Evolutionary conservation across 2,797 vertebrate species (phyloP), one percentile per base, ranked within the genome.

Genomic region (Poecilia wingei): DNA sequence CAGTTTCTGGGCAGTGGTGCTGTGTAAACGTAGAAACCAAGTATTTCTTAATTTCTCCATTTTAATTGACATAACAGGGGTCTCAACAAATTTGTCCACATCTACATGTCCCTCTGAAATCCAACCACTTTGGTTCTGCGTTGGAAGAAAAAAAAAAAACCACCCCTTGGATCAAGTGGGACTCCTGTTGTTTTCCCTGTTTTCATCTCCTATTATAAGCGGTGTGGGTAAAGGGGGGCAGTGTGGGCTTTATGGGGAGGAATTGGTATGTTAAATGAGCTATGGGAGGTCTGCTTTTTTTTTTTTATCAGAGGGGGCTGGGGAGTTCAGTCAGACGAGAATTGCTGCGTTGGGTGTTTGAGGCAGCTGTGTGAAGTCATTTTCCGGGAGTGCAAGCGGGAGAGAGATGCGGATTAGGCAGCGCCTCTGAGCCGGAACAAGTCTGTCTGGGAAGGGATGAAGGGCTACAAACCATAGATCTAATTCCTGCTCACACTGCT

Each of bases 401-500:
- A 94, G 94, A 95, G 94, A 93, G 94, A 91, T 94, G 94, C 93
- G 95, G 94, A 96, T 96, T 96, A 96, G 94, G 93, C 94, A 93
- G 92, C 91, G 94, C 91, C 94, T 96, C 91, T 96, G 95, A 96
- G 95, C 95, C 88, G 94, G 94, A 96, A 96, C 95, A 95, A 94
- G 94, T 93, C 95, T 96, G 95, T 96, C 95, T 95, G 94, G 94
- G 93, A 96, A 91, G 92, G 93, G 94, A 94, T 94, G 93, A 95
- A 95, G 94, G 68, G 94, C 94, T 95, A 93, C 94, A 95, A 94
- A 95, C 93, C 93, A 89, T 92, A 90, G 91, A 94, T 95, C 94
- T 95, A 93, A 96, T 96, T 96, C 95, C 93, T 93, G 87, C 93
- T 95, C 93, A 92, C 89, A 85, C 93, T 90, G 93, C 93, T 91